Evolutionary conservation across 37 sponge, comb jelly and placozoan species (phyloP), one percentile per base, ranked within the genome.

Genomic region (Dysidea cf. avara): DNA sequence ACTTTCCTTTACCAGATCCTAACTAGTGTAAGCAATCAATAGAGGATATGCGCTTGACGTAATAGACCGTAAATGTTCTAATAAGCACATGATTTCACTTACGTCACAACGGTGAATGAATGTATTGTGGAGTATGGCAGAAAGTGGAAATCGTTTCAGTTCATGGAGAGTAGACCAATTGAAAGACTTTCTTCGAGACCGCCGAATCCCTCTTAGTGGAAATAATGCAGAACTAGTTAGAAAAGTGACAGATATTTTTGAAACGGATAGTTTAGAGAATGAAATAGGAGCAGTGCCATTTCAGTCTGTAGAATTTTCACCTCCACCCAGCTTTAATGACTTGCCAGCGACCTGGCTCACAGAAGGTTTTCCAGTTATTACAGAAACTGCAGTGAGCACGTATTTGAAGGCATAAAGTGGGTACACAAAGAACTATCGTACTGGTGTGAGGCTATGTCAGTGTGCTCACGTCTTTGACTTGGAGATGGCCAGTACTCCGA

Each of bases 391-490:
- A 22, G 56, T 26, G 56, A 26, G 38, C 14, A 17, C n/a, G 13
- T 73, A 73, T 22, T 26, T 59, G 22, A 57, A 59, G 61, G 22
- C 39, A 9, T 31, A 38, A 18, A 4, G 74, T 9, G 30, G 61
- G 11, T 73, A 59, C 30, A 73, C 74, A 11, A 73, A 73, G 47
- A 73, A 73, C 48, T 73, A 58, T 33, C 39, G 74, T 13, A 73
- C 61, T 28, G 74, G 61, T 17, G 61, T 73, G 4, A 40, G 49
- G 31, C 29, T 73, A 25, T 57, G 60, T 35, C 59, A 59, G 28
- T 73, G 61, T 37, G 61, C 48, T 12, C 74, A 73, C 39, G 46
- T 73, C 5, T 73, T 36, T 58, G 74, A 36, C 25, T 60, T 73
- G 4, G 61, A 73, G 32, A 5, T 17, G 21, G 47, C 61, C n/a